Conservation (phyloP, 2,113 vertebrate genomes). For the Lycaon pictus region DNA sequence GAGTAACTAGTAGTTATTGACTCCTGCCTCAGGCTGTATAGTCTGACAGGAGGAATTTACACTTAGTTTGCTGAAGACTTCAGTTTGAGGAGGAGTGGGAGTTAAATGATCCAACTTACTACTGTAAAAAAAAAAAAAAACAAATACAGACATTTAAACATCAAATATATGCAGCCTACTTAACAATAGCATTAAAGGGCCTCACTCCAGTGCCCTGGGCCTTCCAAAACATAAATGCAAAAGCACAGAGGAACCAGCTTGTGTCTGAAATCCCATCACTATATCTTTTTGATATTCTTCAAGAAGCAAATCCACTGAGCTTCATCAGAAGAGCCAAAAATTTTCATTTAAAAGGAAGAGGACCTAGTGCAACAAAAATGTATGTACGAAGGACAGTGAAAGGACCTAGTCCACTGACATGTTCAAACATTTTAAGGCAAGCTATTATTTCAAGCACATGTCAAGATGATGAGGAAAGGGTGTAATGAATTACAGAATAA, state of each 20-base stretch:
- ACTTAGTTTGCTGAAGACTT: background rate
- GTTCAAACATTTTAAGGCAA: conserved; percentile 59
- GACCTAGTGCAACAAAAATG: background rate
- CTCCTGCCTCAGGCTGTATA: background rate
- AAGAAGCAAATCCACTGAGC: background rate
- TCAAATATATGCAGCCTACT: background rate
- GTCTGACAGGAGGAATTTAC: background rate
- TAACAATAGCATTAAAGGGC: background rate
- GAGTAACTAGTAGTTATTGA: background rate
- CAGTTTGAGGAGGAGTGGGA: conserved; percentile 35
- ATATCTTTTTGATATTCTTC: background rate
- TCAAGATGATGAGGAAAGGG: conserved; percentile 50
- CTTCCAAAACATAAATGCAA: background rate
- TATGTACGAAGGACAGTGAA: conserved; percentile 26
- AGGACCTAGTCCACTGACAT: background rate
- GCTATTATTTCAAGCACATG: conserved; percentile 72
- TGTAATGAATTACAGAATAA: conserved; percentile 75
- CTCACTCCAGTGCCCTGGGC: background rate
- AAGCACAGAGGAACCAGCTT: background rate
- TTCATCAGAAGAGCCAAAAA: conserved; percentile 13
- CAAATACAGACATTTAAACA: conserved; percentile 39
- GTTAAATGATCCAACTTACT: conserved; percentile 29
- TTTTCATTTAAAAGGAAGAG: conserved; percentile 42
- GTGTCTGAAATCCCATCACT: background rate
- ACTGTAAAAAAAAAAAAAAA: background rate